Evolutionary conservation across 2,113 vertebrate species (phyloP), one percentile per base, ranked within the genome.

Genomic region (Enhydra lutris): DNA sequence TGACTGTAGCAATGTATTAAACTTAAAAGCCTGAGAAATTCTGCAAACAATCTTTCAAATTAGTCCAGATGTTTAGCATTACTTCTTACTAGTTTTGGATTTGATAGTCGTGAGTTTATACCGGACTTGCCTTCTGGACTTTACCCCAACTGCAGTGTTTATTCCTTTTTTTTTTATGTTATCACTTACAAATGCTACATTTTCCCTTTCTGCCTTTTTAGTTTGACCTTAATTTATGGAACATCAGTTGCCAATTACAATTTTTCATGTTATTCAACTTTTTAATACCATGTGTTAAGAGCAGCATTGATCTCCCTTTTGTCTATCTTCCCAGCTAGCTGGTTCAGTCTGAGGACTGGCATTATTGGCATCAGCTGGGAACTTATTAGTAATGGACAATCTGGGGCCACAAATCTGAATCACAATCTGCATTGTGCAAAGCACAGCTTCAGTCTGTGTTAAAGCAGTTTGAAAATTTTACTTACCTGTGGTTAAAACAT

Each of bases 391-490:
- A 52, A 47, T 31, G 11, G 4, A 26, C 8, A 55, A 45, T 13
- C 4, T 26, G 7, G 73, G 26, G 39, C 67, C 45, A 15, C 34
- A 18, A 29, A 90, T n/a, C 55, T 34, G 15, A 63, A n/a, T 86
- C 24, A 55, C 23, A 11, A 17, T 26, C 26, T 11, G 18, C 21
- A 31, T 36, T 82, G 47, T 31, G 21, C 23, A 15, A 95, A 89
- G 69, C 45, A 81, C 36, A 57, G 36, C n/a, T 55, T 57, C 79
- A 67, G 29, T 81, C 65, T 29, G 57, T 45, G 83, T 94, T 76
- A 73, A 89, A 95, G 92, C 47, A 34, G 24, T 79, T 92, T 74
- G 24, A 86, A 96, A 97, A 63, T 86, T 97, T 55, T 71, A 82
- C 23, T 90, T 93, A 26, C 87, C 81, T 47, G 81, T 93, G 21